Evolutionary conservation across 2,113 vertebrate species (phyloP), one percentile per base, ranked within the genome.

Genomic region (Ptychochromis oligacanthus): DNA sequence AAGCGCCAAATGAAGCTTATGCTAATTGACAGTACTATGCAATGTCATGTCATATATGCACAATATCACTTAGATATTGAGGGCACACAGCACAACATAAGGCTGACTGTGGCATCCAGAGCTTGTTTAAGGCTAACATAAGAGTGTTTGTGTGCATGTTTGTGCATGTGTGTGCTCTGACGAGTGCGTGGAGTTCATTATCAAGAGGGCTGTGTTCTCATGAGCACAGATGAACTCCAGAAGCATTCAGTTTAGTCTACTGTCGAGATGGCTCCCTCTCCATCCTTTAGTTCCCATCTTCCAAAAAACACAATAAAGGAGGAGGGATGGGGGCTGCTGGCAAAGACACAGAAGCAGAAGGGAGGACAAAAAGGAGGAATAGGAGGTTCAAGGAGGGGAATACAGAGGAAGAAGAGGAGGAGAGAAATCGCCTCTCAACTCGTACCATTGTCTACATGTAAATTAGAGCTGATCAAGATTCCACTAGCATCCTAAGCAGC

Each of bases 381-480:
- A 56, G 86, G 84, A 87, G 85, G 92, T 88, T 93, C 84, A 88
- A 84, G 83, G 86, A 90, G 83, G 90, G 85, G 56, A 83, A 86
- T 84, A 75, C 83, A 89, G 67, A 87, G 81, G 76, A 87, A 80
- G 80, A 84, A 79, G 64, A 92, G 86, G 87, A 88, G 91, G 87
- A 88, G 91, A 93, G 84, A 89, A 88, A 93, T 94, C 87, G 87
- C 94, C 93, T 93, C 92, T 94, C 79, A 93, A 93, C 91, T 92
- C 93, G 77, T 31, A 24, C 87, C 79, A 95, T 96, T 96, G 95
- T 96, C 89, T 95, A n/a, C n/a, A 96, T 95, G 95, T 92, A 95
- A 96, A 96, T 95, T 76, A 80, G 72, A 86, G 87, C 95, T 96
- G 90, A 96, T 96, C 95, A 95, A 92, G 85, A 96, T 96, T 96